phyloP scores from a whole-genome alignment of 2,888 invertebrate genomes.

The Plebejus melissa region DNA sequence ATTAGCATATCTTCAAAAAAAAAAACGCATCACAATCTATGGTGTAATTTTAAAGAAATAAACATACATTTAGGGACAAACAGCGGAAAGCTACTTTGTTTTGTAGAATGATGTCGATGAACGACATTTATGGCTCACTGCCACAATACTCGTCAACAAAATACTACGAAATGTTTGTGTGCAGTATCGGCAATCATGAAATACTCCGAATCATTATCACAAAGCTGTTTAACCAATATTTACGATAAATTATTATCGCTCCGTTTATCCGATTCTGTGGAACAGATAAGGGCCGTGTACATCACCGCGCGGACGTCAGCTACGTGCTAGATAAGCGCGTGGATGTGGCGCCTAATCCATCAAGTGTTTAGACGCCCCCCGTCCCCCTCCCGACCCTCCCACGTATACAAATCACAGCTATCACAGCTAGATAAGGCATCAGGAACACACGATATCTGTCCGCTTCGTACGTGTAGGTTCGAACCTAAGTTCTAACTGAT shows the following conservation, averaged over 20 bases:
- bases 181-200: neutral
- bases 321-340: conserved; percentile 26
- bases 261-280: conserved; percentile 38
- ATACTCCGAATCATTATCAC: conserved; percentile 16
- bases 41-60: too few species aligned
- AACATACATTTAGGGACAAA: too few species aligned
- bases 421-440: neutral
- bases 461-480: neutral
- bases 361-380: conserved; percentile 26
- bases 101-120: too few species aligned
- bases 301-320: conserved; percentile 32
- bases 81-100: too few species aligned
- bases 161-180: conserved; percentile 11
- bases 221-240: conserved; percentile 11
- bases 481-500: neutral
- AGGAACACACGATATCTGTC: neutral
- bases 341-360: conserved; percentile 32
- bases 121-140: neutral
- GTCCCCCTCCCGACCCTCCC: neutral
- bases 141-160: neutral
- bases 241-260: conserved; percentile 19
- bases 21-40: too few species aligned
- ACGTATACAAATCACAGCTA: conserved; percentile 11
- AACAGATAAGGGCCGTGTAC: conserved; percentile 36
- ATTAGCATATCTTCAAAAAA: too few species aligned